A percentile compares a stretch with the other conserved stretches of the same genome.
Evolutionary conservation across 1,140 invertebrate species (phyloP).

Genomic region (Vanessa tameamea): DNA sequence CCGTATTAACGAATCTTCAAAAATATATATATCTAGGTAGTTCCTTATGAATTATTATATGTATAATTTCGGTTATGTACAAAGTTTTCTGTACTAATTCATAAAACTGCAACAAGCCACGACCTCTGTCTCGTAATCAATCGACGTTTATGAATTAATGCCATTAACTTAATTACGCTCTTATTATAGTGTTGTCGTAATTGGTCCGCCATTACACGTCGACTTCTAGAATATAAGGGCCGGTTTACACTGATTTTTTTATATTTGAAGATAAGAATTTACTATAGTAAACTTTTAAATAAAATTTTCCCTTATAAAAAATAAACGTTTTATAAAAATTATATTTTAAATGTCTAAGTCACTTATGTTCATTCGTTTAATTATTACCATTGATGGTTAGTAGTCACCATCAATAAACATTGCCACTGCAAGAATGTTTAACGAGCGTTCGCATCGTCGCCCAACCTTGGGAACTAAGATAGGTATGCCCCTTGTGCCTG

Average conservation of each 20-base stretch:
- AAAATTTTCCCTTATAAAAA: no score
- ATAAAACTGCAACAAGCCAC: slow-evolving; percentile 41
- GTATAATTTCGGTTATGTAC: not conserved
- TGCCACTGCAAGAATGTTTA: no score
- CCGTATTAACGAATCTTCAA: no score
- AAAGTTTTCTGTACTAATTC: not conserved
- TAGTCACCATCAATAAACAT: no score
- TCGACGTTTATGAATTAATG: slow-evolving; percentile 68
- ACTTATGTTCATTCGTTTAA: not conserved
- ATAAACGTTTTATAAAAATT: no score
- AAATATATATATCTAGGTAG: no score
- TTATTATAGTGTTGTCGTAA: slow-evolving; percentile 67
- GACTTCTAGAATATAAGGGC: slow-evolving; percentile 29
- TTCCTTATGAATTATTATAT: not conserved
- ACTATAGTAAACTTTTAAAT: no score
- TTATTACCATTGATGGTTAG: not conserved
- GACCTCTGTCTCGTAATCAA: slow-evolving; percentile 69
- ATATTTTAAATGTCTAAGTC: no score
- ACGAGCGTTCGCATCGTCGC: no score
- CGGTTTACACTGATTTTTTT: slow-evolving; percentile 19
- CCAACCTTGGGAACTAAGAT: no score
- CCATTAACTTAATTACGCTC: slow-evolving; percentile 63
- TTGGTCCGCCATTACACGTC: slow-evolving; percentile 51
- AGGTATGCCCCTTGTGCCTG: no score
- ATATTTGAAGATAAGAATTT: no score